Conservation (phyloP, 1,140 invertebrate genomes). For the Pissodes strobi region DNA sequence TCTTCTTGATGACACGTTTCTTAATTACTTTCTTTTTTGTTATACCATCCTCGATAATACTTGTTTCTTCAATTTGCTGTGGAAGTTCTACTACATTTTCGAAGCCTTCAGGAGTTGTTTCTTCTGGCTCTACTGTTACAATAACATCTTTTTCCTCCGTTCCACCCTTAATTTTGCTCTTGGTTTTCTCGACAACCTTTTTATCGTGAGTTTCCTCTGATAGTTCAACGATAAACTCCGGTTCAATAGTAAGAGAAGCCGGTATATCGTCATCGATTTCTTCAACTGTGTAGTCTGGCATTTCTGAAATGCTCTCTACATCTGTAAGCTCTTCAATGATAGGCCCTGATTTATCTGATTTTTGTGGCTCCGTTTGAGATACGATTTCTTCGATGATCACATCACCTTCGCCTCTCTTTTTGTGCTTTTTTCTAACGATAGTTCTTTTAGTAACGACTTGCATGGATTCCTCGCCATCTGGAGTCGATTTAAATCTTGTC, state of each 20-base stretch:
- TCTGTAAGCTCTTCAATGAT: slow-evolving; percentile 42
- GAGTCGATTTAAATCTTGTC: slow-evolving; percentile 59
- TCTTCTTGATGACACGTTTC: slow-evolving; percentile 50
- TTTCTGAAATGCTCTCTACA: background rate
- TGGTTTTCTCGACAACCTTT: too few species aligned
- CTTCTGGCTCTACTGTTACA: slow-evolving; percentile 36
- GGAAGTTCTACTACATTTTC: slow-evolving; percentile 50
- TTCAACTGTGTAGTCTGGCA: slow-evolving; percentile 32
- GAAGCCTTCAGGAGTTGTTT: too few species aligned
- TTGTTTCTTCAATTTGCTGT: slow-evolving; percentile 52
- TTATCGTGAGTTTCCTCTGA: too few species aligned
- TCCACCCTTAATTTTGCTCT: too few species aligned
- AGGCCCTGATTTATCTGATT: slow-evolving; percentile 39
- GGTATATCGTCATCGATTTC: slow-evolving; percentile 36
- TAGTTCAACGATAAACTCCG: too few species aligned
- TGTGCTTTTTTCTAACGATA: slow-evolving; percentile 56
- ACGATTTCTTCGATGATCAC: slow-evolving; percentile 55
- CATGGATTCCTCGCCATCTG: slow-evolving; percentile 57
- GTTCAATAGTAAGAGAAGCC: too few species aligned
- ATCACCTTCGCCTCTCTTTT: slow-evolving; percentile 50
- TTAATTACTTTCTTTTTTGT: slow-evolving; percentile 48
- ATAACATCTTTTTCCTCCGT: slow-evolving; percentile 22
- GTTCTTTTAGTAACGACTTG: slow-evolving; percentile 62
- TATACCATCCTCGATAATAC: slow-evolving; percentile 53
- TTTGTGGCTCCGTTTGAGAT: slow-evolving; percentile 50